Evolutionary conservation across 2,888 invertebrate species (phyloP), one percentile per base, ranked within the genome.

Genomic region (Ptilodon capucinus): DNA sequence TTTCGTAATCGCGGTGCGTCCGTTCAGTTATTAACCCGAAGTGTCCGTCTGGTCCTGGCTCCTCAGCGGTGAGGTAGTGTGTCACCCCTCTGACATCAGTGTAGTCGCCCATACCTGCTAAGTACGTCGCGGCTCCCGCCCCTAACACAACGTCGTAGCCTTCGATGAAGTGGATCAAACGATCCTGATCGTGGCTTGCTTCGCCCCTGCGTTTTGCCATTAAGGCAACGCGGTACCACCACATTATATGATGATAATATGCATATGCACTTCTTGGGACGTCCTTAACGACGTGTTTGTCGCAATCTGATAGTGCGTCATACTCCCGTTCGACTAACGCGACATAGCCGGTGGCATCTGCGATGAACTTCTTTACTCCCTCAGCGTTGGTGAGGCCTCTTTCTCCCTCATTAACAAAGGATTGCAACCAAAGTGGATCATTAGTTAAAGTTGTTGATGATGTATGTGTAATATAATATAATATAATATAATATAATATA

Each of bases 281-380:
- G 4, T 5, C 11, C 9, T 36, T 36, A 1, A 9, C n/a, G 1
- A 36, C 36, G 18, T 18, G n/a, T 18, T 36, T 36, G 11, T 36
- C 36, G 11, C 36, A 47, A 17, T 56, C 56, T 0, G 48, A 14
- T 1, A 63, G 51, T 0, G 57, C 56, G 3, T 51, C 18, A 13
- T 60, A 63, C 14, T 63, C 60, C 0, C 28, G n/a, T 6, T 63
- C 60, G 0, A 58, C 19, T 0, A 56, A 14, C 0, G 46, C 13
- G 2, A 50, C 46, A 18, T 46, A 62, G 0, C 59, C 62, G 0
- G 55, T 30, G 0, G 57, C 62, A 19, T 59, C 59, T 2, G 55
- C 45, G 0, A 47, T 13, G 19, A 57, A 59, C 0, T 43, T 42
- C 13, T 47, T 23, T 0, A 44, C 23, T 4, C 47, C n/a, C 16